Percentiles rank a stretch among this genome's conserved stretches.
These are phyloP conservation scores for Cyanistes caeruleus DNA, from an alignment of 2,113 vertebrate genomes.

Conservation along the genomic window DNA sequence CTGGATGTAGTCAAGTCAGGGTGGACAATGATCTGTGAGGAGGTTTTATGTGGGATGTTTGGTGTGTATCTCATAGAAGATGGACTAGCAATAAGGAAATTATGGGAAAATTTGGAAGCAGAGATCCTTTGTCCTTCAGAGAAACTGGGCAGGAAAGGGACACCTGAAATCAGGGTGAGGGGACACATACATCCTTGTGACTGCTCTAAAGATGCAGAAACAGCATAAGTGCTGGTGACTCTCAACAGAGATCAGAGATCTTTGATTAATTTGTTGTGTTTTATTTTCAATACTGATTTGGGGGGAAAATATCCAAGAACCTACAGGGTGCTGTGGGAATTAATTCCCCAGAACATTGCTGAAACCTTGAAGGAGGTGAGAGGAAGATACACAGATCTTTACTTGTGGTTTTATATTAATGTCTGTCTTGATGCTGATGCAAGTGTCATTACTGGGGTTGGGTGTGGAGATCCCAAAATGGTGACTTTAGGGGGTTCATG, in stretches of 20 bases:
- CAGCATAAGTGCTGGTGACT: background rate
- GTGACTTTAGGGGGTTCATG: background rate
- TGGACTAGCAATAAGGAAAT: background rate
- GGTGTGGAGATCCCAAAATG: rapidly evolving
- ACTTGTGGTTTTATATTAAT: background rate
- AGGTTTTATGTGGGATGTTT: background rate
- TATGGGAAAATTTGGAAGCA: background rate
- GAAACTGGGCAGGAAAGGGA: background rate
- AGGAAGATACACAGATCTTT: background rate
- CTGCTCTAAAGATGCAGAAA: background rate
- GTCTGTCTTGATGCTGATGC: background rate
- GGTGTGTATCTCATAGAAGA: background rate
- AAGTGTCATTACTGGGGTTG: background rate
- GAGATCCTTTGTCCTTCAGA: background rate
- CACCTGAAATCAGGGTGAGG: background rate
- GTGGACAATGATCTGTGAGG: background rate
- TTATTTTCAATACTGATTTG: background rate
- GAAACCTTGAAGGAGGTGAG: background rate
- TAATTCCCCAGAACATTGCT: rapidly evolving
- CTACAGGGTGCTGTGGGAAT: background rate
- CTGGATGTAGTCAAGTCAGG: background rate
- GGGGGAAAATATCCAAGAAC: background rate
- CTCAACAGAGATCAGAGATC: background rate
- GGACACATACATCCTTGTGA: background rate
- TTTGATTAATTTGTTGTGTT: background rate